Evolutionary conservation across 1,140 invertebrate species (phyloP).

Genomic region (Drosophila ficusphila): DNA sequence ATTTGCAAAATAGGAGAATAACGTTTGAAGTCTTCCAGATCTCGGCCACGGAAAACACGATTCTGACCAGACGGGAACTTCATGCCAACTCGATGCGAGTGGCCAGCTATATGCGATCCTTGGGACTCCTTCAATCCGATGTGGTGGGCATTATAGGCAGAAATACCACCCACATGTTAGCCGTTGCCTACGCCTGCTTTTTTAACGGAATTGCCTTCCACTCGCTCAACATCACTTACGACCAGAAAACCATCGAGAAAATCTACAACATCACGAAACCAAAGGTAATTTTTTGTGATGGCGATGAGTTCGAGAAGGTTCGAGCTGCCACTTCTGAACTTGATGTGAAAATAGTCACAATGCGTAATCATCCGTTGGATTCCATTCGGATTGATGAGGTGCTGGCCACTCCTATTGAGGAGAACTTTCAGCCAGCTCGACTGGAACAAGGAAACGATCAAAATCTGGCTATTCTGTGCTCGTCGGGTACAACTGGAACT

Average conservation of each 20-base stretch:
- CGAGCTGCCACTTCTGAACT: constrained; percentile 17
- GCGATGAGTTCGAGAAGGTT: constrained; percentile 44
- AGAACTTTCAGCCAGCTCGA: constrained; percentile 19
- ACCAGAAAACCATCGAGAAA: constrained; percentile 43
- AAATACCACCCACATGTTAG: constrained; percentile 60
- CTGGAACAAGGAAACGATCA: constrained; percentile 58
- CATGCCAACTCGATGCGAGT: constrained; percentile 52
- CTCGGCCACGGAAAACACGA: constrained; percentile 55
- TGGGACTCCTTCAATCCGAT: constrained; percentile 53
- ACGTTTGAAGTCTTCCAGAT: constrained; percentile 28
- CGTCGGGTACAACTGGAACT: constrained; percentile 90
- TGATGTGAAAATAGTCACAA: constrained; percentile 43
- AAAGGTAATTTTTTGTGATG: constrained; percentile 70
- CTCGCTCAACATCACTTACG: constrained; percentile 52
- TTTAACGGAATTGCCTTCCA: constrained; percentile 71
- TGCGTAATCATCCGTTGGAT: constrained; percentile 31
- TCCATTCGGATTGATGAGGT: constrained; percentile 45
- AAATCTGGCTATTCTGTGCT: constrained; percentile 83
- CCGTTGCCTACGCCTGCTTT: constrained; percentile 66
- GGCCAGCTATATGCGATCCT: constrained; percentile 47
- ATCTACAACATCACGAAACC: constrained; percentile 63
- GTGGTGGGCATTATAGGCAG: constrained; percentile 65
- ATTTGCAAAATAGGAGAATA: no score
- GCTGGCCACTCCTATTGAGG: constrained; percentile 19
- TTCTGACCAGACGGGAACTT: constrained; percentile 51